Evolutionary conservation across 2,888 invertebrate species (phyloP), one percentile per base, ranked within the genome.

Genomic region (Drosophila gaucha): DNA sequence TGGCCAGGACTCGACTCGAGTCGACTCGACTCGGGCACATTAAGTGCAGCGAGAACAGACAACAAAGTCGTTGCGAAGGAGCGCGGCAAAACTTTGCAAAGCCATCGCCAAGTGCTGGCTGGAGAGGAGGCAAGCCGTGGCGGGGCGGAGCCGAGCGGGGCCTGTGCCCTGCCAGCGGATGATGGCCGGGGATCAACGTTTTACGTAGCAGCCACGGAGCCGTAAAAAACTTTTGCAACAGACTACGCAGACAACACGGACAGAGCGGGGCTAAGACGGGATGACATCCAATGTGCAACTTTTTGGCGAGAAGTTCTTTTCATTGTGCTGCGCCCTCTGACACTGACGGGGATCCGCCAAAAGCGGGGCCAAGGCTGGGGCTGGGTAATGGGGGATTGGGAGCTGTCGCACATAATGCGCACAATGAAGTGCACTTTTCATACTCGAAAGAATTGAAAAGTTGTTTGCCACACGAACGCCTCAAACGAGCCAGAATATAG

Each of bases 401-500:
- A 70, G 73, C 85, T 83, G 87, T 88, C 89, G 78, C 78, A 74
- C 66, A 74, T 86, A 90, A 90, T 90, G 83, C 86, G 84, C 87
- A 89, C 82, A 90, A 89, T 91, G 89, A 90, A 90, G 90, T 91
- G 90, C 75, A 90, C 88, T 79, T 83, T 78, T 88, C 88, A 89
- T 87, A 89, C 82, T 79, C 76, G 74, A 71, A 66, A 62, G 80
- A 86, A 89, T 89, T 88, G 85, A 80, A 83, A 85, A 86, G 72
- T 82, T 83, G 65, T 79, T 72, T 72, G 66, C 72, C 65, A 60
- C 64, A 66, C 67, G 63, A 56, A 58, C 62, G 60, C 65, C 55
- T 41, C 52, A 44, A 52, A 52, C 33, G 18, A 41, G 56, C 9
- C 9, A 10, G 39, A 31, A 43, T 26, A 49, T 14, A 52, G 52